Evolutionary conservation across 2,113 vertebrate species (phyloP), one percentile per base, ranked within the genome.

Genomic region (Cyrtonyx montezumae): DNA sequence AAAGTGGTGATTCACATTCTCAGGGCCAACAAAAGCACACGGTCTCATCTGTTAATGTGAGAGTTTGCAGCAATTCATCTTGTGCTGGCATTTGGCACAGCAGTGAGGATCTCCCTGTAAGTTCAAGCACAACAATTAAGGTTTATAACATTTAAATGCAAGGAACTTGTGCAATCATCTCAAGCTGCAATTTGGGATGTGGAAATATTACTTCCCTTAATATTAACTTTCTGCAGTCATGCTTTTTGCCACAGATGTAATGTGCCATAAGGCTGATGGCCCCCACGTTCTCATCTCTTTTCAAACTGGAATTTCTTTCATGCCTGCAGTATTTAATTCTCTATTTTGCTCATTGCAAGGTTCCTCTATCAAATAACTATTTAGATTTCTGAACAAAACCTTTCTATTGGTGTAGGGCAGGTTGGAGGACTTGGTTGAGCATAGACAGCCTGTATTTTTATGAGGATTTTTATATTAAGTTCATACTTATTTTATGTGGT

Each of bases 381-480:
- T 92, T 46, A 19, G 9, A 30, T 92, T 93, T 93, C 46, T 95
- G 79, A 86, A 26, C 17, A 75, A 80, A 81, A 48, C 53, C 32
- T 94, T 95, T 84, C 11, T 67, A 43, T 71, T 30, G 56, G 36
- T 0, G 3, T 68, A 78, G 77, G 42, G 53, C 12, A 28, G 66
- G 28, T 82, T 71, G 74, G 77, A 86, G 30, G 40, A 89, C 49
- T 82, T 85, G 43, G 48, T 66, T 93, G 30, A 86, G 84, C 77
- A 26, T 11, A 68, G 68, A 62, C 87, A 58, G 63, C 20, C 4
- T 58, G 2, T 94, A 80, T 95, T 76, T 94, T 94, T 91, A 89
- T 88, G 69, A 74, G 70, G 49, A 78, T 82, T 93, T 96, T 95
- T 97, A 55, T 88, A 86, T 86, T 74, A 74, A 71, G 42, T 65